Evolutionary conservation across 1,140 invertebrate genomes (phyloP), one percentile per base, ranked within the genome.

Genomic region (Drosophila equinoxialis): DNA sequence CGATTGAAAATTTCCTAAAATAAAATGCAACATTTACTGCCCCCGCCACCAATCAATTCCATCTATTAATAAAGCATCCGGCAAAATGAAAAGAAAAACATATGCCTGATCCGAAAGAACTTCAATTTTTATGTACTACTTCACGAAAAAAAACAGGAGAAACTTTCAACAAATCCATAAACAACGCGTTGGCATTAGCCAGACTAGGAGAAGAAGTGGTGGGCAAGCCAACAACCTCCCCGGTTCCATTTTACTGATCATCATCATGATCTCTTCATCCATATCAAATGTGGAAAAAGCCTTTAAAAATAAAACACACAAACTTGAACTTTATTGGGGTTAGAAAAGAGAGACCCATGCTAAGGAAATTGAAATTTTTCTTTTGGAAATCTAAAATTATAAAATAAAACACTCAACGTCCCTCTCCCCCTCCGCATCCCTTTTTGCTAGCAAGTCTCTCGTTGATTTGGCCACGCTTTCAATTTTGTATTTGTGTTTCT

Each of bases 221-320:
- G 58, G 58, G 14, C 71, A 77, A 73, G 72, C 8, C 45, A 51
- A 51, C 8, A 51, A 51, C 45, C 45, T 51, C 45, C 45, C 45
- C 45, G 45, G 45, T 51, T 51, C 17, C 45, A 51, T 33, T 26
- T 57, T 13, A 7, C 26, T 57, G n/a, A 51, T 51, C 10, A 51
- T 51, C 45, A 51, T 51, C 7, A 20, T 48, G n/a, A 33, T 59
- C 14, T 35, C 26, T 57, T 57, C 55, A 14, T 35, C 30, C 55
- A 35, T 30, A 59, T 59, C 57, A 59, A 59, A 37, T 35, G 17
- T 51, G 17, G 17, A 77, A 77, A 83, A 83, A 73, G 30, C 30
- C 81, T 81, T 79, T 82, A 68, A 83, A 83, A 87, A 79, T 82
- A 79, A 79, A 87, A 79, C 83, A 87, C 69, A 79, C 79, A 67